A percentile compares a stretch with the other conserved stretches of the same genome.
Evolutionary conservation across 2,113 vertebrate genomes (phyloP).

Genomic region (Cyanoramphus novaezelandiae): DNA sequence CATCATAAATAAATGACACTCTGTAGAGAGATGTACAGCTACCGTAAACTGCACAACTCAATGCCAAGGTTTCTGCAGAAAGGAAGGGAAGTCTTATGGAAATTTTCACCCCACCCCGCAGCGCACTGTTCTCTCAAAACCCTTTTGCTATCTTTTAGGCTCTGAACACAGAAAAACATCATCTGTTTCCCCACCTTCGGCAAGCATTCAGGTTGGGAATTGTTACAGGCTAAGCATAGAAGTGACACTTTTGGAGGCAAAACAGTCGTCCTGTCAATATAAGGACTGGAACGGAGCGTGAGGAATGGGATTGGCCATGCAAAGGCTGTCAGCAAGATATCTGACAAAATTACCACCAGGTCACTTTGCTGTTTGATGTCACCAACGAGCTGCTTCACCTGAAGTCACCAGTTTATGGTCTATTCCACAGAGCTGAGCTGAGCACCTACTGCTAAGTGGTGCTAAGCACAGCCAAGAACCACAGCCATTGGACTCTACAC

Average conservation of each 20-base stretch:
- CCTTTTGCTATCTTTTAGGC: neutral
- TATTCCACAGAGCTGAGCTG: rapidly evolving
- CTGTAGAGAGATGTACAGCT: neutral
- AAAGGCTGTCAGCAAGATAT: neutral
- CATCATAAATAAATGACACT: neutral
- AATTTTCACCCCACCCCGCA: neutral
- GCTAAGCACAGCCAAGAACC: neutral
- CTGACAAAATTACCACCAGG: rapidly evolving
- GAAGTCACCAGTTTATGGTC: neutral
- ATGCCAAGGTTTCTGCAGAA: neutral
- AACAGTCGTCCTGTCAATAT: rapidly evolving
- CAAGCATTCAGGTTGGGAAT: neutral
- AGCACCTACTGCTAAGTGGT: rapidly evolving
- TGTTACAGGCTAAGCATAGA: neutral
- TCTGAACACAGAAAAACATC: neutral
- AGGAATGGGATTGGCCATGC: neutral
- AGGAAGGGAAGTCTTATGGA: neutral
- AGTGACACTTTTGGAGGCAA: neutral
- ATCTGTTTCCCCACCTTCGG: neutral
- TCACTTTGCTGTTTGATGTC: neutral
- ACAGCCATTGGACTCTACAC: rapidly evolving
- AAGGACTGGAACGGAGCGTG: neutral
- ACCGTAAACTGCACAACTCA: neutral
- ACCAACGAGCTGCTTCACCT: neutral
- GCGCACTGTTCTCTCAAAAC: neutral